Conservation (phyloP, 2,888 invertebrate species). For the Xiphydria camelus region DNA sequence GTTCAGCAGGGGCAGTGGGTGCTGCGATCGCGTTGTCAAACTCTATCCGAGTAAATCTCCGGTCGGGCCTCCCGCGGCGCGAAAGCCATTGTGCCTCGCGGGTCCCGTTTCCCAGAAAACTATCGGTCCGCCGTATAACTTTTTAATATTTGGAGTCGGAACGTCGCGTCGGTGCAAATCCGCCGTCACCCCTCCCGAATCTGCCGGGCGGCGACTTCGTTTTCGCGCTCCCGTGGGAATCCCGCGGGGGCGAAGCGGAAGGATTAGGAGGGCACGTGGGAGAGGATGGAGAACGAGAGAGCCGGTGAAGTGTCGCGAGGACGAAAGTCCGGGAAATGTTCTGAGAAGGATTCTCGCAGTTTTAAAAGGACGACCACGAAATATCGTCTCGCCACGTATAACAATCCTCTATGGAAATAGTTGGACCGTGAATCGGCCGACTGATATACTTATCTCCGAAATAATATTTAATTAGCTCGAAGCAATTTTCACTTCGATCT, state of each 20-base stretch:
- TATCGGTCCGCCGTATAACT: constrained; percentile 52
- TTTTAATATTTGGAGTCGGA: constrained; percentile 50
- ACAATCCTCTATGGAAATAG: too few relatives aligned
- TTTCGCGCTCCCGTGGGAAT: constrained; percentile 32
- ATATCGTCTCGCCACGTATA: too few relatives aligned
- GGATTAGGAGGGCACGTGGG: constrained; percentile 26
- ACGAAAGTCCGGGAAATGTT: too few relatives aligned
- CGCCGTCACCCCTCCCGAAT: too few relatives aligned
- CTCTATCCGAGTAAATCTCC: constrained; percentile 51
- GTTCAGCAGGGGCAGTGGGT: constrained; percentile 20
- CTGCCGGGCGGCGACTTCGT: constrained; percentile 20
- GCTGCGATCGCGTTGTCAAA: constrained; percentile 54
- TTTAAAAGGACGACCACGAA: too few relatives aligned
- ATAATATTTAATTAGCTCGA: too few relatives aligned
- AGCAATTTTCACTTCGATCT: too few relatives aligned
- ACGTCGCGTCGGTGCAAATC: neutral
- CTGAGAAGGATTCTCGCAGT: too few relatives aligned
- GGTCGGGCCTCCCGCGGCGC: constrained; percentile 48
- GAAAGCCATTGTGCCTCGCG: constrained; percentile 24
- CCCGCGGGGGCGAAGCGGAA: constrained; percentile 23
- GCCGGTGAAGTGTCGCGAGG: too few relatives aligned
- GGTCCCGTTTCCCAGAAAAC: constrained; percentile 38
- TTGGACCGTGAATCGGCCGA: too few relatives aligned
- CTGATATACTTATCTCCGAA: too few relatives aligned
- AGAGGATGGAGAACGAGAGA: constrained; percentile 32